A percentile compares a stretch with the other conserved stretches of the same genome.
These are phyloP conservation scores for Trinectes maculatus DNA, from an alignment of 2,113 vertebrate species.

Conservation along the genomic window DNA sequence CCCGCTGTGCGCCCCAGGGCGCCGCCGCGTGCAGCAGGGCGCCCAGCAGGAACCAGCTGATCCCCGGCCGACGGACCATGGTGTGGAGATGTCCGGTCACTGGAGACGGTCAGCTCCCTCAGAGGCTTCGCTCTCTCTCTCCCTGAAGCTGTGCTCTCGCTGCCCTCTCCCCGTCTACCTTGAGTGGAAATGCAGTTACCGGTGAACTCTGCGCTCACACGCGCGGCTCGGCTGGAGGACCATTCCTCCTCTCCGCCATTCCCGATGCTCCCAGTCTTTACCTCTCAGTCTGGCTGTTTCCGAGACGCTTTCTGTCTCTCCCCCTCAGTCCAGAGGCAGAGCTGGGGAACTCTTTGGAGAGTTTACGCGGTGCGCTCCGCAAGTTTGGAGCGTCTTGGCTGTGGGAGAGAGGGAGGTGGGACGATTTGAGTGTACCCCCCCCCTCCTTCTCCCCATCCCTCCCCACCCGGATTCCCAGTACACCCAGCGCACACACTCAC, in stretches of 20 bases:
- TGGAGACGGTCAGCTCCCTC: slow-evolving; percentile 30
- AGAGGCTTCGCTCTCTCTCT: background rate
- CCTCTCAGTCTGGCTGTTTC: slow-evolving; percentile 2
- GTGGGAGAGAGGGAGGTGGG: slow-evolving; percentile 70
- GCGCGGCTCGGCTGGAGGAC: slow-evolving; percentile 63
- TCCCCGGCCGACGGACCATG: slow-evolving; percentile 73
- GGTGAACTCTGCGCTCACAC: slow-evolving; percentile 72
- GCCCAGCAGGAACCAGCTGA: slow-evolving; percentile 81
- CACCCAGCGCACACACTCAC: slow-evolving; percentile 1
- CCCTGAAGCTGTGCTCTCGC: background rate
- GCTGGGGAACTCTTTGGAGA: slow-evolving; percentile 57
- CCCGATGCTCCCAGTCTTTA: slow-evolving; percentile 45
- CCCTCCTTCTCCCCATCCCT: slow-evolving; percentile 36
- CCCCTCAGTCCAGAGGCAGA: slow-evolving; percentile 37
- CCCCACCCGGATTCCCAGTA: slow-evolving; percentile 1
- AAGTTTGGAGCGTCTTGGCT: slow-evolving; percentile 74
- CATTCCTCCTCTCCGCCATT: slow-evolving; percentile 73
- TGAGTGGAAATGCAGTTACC: slow-evolving; percentile 30
- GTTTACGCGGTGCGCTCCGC: slow-evolving; percentile 67
- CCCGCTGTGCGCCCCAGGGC: slow-evolving; percentile 71
- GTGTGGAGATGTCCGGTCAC: slow-evolving; percentile 64
- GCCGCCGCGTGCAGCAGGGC: slow-evolving; percentile 78
- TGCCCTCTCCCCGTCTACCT: slow-evolving; percentile 8
- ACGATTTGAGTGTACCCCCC: slow-evolving; percentile 44
- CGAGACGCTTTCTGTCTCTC: slow-evolving; percentile 25